These are phyloP conservation scores for Drosophila anomelani DNA, from an alignment of 2,888 invertebrate genomes.

Conservation along the genomic window DNA sequence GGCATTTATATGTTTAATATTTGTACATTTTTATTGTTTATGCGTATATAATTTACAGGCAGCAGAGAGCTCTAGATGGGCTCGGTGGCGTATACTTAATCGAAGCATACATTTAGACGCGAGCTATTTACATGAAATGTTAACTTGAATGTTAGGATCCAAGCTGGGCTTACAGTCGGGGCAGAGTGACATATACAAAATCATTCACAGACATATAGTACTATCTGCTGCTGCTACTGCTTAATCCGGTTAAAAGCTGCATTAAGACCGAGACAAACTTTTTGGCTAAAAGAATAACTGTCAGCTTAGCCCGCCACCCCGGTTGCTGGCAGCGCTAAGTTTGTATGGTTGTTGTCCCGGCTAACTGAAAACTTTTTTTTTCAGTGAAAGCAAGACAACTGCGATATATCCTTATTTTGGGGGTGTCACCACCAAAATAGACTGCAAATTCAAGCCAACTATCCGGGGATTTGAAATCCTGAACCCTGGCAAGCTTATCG, in stretches of 20 bases:
- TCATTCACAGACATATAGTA: conserved; percentile 21
- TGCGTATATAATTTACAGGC: conserved; percentile 73
- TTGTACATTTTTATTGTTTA: conserved; percentile 66
- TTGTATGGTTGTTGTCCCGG: conserved; percentile 19
- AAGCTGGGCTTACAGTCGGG: conserved; percentile 66
- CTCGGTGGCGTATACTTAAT: conserved; percentile 28
- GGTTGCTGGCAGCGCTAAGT: conserved; percentile 33
- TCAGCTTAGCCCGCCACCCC: conserved; percentile 10
- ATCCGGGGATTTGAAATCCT: conserved; percentile 88
- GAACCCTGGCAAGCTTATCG: conserved; percentile 93
- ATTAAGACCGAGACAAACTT: conserved; percentile 8
- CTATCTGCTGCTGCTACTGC: not conserved
- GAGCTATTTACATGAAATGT: conserved; percentile 67
- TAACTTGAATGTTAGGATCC: conserved; percentile 52
- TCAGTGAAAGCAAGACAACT: conserved; percentile 87
- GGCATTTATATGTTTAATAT: conserved; percentile 50
- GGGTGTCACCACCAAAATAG: conserved; percentile 89
- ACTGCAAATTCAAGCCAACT: conserved; percentile 90
- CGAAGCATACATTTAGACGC: conserved; percentile 65
- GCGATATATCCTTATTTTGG: conserved; percentile 89
- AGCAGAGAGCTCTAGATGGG: conserved; percentile 25
- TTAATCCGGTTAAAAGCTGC: conserved; percentile 44
- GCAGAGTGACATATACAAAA: conserved; percentile 29
- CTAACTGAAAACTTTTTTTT: conserved; percentile 9
- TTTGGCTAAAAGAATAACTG: conserved; percentile 16